phyloP scores from a whole-genome alignment of 2,888 invertebrate genomes.

The Amphipyra tragopoginis region DNA sequence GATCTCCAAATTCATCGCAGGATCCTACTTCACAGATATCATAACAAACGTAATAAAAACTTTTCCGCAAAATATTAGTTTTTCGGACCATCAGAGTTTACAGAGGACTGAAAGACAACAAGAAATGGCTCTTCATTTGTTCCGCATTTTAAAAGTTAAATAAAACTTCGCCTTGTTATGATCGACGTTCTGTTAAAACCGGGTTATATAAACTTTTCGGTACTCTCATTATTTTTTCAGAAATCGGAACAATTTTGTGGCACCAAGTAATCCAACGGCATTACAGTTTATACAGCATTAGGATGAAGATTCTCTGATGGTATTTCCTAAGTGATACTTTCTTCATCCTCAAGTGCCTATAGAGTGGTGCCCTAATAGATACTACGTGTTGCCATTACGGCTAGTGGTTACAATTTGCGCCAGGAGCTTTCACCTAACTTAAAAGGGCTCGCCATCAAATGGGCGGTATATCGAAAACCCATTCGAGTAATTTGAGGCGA shows the following conservation, averaged over 20 bases:
- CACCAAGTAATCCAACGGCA: conserved; percentile 25
- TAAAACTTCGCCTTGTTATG: conserved; percentile 62
- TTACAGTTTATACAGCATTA: conserved; percentile 42
- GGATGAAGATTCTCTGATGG: conserved; percentile 31
- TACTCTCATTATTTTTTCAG: conserved; percentile 41
- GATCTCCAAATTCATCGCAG: conserved; percentile 66
- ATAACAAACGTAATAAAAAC: conserved; percentile 78
- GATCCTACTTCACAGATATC: conserved; percentile 66
- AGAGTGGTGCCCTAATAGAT: conserved; percentile 57
- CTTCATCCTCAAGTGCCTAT: conserved; percentile 57
- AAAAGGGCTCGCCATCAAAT: conserved; percentile 76
- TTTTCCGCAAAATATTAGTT: conserved; percentile 76
- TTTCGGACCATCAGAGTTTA: conserved; percentile 68
- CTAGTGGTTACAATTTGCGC: conserved; percentile 72
- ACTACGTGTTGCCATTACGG: conserved; percentile 66
- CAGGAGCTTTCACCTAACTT: conserved; percentile 69
- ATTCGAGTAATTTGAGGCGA: conserved; percentile 86
- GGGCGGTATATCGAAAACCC: conserved; percentile 84
- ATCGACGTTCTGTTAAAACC: conserved; percentile 53
- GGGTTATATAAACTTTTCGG: conserved; percentile 42
- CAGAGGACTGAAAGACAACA: conserved; percentile 71
- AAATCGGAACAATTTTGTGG: conserved; percentile 35
- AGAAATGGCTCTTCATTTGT: conserved; percentile 66
- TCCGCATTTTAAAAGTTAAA: conserved; percentile 66
- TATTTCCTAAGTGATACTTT: conserved; percentile 55